Evolutionary conservation across 2,113 vertebrate species (phyloP), one percentile per base, ranked within the genome.

Genomic region (Cebus imitator): DNA sequence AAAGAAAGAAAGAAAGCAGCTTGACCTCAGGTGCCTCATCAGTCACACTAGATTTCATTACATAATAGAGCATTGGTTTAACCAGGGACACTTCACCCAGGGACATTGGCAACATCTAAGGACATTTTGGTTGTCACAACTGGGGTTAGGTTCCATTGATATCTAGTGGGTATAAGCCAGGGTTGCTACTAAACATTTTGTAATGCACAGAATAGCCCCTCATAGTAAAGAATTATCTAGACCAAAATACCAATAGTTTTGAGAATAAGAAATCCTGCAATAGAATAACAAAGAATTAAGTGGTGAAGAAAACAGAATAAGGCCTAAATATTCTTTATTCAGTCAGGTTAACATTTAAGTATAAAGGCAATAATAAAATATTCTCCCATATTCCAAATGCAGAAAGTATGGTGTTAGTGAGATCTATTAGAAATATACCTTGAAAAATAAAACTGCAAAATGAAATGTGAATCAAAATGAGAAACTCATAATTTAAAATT

Each of bases 371-470:
- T 2, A 50, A 10, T 8, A 32, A 70, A 58, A 78, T 78, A 43
- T 25, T 75, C 7, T 66, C 37, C 37, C 66, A 16, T 82, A 73
- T 52, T 40, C 11, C 83, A 91, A 57, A 83, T 40, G 76, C 21
- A 83, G 58, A 2, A 78, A 84, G 20, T 30, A 32, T 17, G 12
- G 32, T 55, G 11, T 20, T 88, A 45, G 1, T 78, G 37, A 87
- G 6, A 40, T n/a, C 27, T 50, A 66, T 48, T 55, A 43, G 30
- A 48, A 73, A n/a, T 55, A 32, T 32, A 3, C 32, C 21, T 27
- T 57, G 20, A 76, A 84, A 89, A 40, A 43, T 40, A 91, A 95
- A 43, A 27, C 12, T 52, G 23, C 9, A 92, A 95, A 89, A 95
- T 64, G 37, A 88, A 88, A 5, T 48, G 43, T 80, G 30, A 64